Evolutionary conservation across 2,113 vertebrate species (phyloP), one percentile per base, ranked within the genome.

Genomic region (Archocentrus centrarchus): DNA sequence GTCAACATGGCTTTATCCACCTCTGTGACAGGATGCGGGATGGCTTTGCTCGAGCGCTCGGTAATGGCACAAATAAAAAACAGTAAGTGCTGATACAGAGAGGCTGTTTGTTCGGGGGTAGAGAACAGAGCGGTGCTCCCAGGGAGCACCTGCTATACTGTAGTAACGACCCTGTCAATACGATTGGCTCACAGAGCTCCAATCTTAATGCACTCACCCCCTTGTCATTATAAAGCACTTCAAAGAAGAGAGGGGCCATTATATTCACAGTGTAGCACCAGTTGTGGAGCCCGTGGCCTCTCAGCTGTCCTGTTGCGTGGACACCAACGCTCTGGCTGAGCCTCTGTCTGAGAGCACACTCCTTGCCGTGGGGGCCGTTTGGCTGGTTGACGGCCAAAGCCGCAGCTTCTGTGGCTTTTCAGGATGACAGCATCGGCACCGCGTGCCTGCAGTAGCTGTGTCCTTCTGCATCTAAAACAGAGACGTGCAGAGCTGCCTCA

Each of bases 231-330:
- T 55, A 75, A 81, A 90, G 85, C 86, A 77, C 87, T 92, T 80
- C 73, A 88, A 86, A 89, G 82, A 81, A 78, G 86, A 83, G 24
- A n/a, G 77, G 78, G 78, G 66, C 81, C 76, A 88, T 84, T 75
- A 79, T 81, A 76, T 18, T 20, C 10, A 27, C 63, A 60, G 81
- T 7, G 37, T 4, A 27, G 68, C 6, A 30, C 13, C 85, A 61
- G 86, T 88, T 58, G 84, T 37, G 73, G 47, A 59, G 86, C 89
- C 92, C 0, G 9, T 37, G 84, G 92, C 82, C 75, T 59, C 75
- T 90, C 89, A 84, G 89, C 87, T 84, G 87, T 85, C 75, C 80
- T n/a, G 79, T 66, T 76, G 83, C 55, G 63, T 22, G 70, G 85
- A 85, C 9, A 59, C 89, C 89, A 84, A 58, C 15, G 9, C 50